Conservation (phyloP, 2,888 invertebrate species). For the Mythimna pallens region DNA sequence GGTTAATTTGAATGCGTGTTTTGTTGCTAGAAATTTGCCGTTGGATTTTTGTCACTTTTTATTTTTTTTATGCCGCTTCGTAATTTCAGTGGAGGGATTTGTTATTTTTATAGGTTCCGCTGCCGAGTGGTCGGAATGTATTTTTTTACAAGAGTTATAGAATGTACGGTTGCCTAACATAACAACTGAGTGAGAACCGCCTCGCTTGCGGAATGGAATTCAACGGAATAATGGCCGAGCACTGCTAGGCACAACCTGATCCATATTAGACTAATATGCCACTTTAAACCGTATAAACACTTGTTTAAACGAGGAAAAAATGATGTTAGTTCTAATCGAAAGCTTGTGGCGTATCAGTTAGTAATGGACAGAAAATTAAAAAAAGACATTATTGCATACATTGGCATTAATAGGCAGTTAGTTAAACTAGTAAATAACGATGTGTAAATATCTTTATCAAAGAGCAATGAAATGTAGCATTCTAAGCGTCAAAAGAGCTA, state of each 20-base stretch:
- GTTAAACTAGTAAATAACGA: no score
- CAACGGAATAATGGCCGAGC: conserved; percentile 73
- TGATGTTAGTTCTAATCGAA: conserved; percentile 2
- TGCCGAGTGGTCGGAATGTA: conserved; percentile 39
- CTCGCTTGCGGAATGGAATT: conserved; percentile 63
- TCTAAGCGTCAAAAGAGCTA: no score
- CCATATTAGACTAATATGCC: conserved; percentile 70
- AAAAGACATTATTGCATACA: no score
- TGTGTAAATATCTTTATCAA: no score
- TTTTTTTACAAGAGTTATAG: conserved; percentile 55
- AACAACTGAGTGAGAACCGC: conserved; percentile 58
- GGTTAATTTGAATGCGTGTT: conserved; percentile 87
- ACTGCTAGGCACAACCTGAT: conserved; percentile 71
- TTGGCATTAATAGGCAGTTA: no score
- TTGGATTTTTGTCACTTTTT: conserved; percentile 77
- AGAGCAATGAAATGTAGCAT: no score
- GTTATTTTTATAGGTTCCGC: conserved; percentile 59
- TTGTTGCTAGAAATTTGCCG: conserved; percentile 79
- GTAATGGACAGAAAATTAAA: background rate
- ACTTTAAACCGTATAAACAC: conserved; percentile 62
- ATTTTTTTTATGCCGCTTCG: conserved; percentile 54
- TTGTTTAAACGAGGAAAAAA: conserved; percentile 51
- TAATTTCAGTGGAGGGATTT: conserved; percentile 64
- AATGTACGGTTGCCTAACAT: conserved; percentile 56
- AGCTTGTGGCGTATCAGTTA: conserved; percentile 8